phyloP scores from a whole-genome alignment of 2,888 invertebrate genomes.

The Trimorus sp. region DNA sequence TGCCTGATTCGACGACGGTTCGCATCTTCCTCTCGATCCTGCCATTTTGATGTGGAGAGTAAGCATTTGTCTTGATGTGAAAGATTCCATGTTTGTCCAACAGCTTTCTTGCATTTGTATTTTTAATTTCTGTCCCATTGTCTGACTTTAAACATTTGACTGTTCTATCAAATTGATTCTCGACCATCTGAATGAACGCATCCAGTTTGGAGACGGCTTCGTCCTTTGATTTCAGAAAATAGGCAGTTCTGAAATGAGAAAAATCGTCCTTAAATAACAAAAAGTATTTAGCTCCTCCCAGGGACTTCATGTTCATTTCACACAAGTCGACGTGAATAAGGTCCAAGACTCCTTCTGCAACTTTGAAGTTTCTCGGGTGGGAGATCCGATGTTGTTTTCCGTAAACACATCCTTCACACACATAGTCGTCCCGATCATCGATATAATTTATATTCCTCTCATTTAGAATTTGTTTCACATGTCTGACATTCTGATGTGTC shows the following conservation, averaged over 20 bases:
- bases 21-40: constrained; percentile 1
- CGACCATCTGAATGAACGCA: constrained; percentile 68
- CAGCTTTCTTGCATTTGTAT: constrained; percentile 72
- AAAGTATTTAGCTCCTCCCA: constrained; percentile 63
- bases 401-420: constrained; percentile 68
- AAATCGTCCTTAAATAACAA: constrained; percentile 34
- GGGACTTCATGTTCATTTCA: constrained; percentile 63
- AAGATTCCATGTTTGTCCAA: constrained; percentile 71
- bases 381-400: constrained; percentile 69
- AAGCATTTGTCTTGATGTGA: constrained; percentile 37
- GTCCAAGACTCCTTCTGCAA: constrained; percentile 67
- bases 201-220: constrained; percentile 68
- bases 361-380: constrained; percentile 42
- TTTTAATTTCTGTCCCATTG: no score
- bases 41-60: constrained; percentile 5
- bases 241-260: constrained; percentile 69
- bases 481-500: constrained; percentile 70
- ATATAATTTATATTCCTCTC: constrained; percentile 4
- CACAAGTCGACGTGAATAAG: constrained; percentile 70
- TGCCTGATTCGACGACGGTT: constrained; percentile 1
- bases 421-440: constrained; percentile 70
- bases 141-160: constrained; percentile 68
- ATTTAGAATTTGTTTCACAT: constrained; percentile 51
- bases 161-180: constrained; percentile 72
- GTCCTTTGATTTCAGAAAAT: constrained; percentile 70